Base-by-base conservation (phyloP, 2,113 vertebrate genomes). In the Engystomops pustulosus region DNA sequence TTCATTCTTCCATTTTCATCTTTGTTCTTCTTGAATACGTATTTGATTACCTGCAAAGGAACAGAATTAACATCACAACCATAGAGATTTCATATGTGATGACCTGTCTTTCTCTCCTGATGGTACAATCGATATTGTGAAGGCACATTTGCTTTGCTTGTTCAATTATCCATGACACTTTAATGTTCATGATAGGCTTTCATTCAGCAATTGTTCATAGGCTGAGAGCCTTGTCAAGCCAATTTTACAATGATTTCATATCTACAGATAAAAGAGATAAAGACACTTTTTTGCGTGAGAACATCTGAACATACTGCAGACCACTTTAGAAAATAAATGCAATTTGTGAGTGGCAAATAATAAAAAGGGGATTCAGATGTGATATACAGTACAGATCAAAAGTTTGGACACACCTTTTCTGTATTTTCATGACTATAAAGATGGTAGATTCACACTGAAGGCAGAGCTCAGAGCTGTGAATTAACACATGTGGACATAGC, bases 101-200 rank as follows among this genome's bases (percentile, higher is more conserved):
- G 76, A 60, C 17, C 58, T 44, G 60, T 32, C 32, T 67, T 32
- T 65, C 78, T 84, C 60, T 44, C n/a, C 32, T 78, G 74, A 23
- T 47, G 23, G 60, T 78, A 38, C 51, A 51, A 84, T 84, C 82
- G 67, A 84, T 84, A 69, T 20, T 51, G 74, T n/a, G 45, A 77
- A 84, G 74, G 74, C 47, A 69, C 47, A 55, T 84, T 84, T 67
- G 74, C 82, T 84, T 77, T 55, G 45, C 60, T 84, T 84, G 74
- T 84, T 84, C 74, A 78, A 78, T 62, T 78, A 84, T 69, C 82
- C 82, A 44, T 84, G 82, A 84, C 74, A 69, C 34, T 45, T 72
- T 53, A 55, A 78, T 78, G 74, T 47, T 69, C 62, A 27, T 78
- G 82, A 84, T 84, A 53, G 47, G 82, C 72, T 84, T 84, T 84